These are phyloP conservation scores for Halichoeres trimaculatus DNA, from an alignment of 2,113 vertebrate genomes.

Conservation along the genomic window DNA sequence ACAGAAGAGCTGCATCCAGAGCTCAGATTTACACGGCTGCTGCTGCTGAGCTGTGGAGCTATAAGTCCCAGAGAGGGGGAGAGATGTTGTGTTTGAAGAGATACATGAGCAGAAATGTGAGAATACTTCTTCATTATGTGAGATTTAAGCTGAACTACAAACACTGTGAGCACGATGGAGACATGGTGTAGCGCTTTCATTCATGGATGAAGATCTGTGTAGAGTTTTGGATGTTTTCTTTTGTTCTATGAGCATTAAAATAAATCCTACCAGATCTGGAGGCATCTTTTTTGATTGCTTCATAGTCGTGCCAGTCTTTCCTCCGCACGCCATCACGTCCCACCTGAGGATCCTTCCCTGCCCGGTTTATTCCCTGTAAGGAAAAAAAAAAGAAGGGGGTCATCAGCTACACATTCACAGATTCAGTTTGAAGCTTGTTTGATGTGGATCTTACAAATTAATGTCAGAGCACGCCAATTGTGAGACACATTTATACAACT, in stretches of 20 bases:
- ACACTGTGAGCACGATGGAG: too few relatives aligned
- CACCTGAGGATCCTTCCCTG: constrained; percentile 75
- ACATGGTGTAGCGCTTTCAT: not conserved
- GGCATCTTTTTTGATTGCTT: constrained; percentile 87
- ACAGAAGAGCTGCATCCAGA: not conserved
- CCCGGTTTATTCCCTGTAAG: constrained; percentile 80
- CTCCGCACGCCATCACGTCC: constrained; percentile 78
- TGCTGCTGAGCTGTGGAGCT: constrained; percentile 11
- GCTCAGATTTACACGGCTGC: constrained; percentile 1
- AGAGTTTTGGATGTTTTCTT: not conserved
- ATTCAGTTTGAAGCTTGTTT: too few relatives aligned
- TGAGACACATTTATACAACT: too few relatives aligned
- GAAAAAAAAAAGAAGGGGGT: constrained; percentile 51
- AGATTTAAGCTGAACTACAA: too few relatives aligned
- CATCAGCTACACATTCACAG: not conserved
- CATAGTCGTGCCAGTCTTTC: constrained; percentile 95
- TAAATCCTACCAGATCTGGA: constrained; percentile 85
- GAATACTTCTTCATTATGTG: not conserved
- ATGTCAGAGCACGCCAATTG: too few relatives aligned
- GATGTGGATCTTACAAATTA: too few relatives aligned
- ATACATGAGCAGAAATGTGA: not conserved
- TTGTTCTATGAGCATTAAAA: too few relatives aligned
- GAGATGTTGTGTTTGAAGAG: not conserved
- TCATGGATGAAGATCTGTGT: not conserved
- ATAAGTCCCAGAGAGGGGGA: not conserved